A percentile compares a stretch with the other conserved stretches of the same genome.
Evolutionary conservation across 2,797 vertebrate species (phyloP).

Genomic region (Cottoperca gobio): DNA sequence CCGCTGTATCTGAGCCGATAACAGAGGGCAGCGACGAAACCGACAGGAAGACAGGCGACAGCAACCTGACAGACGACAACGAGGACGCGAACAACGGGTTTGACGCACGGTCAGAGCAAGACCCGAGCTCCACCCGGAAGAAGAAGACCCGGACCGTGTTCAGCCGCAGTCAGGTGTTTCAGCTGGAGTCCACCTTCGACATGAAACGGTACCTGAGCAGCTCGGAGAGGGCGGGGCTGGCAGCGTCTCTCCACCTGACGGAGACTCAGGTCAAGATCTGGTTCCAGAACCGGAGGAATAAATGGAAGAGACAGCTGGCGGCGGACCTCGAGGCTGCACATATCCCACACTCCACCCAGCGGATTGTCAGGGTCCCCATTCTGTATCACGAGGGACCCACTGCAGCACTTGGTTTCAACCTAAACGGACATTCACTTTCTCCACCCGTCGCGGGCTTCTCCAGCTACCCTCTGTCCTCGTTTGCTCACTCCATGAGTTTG

Average conservation of each 20-base stretch:
- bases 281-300: conserved; percentile 93
- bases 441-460: conserved; percentile 80
- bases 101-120: conserved; percentile 64
- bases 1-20: conserved; percentile 84
- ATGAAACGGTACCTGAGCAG: conserved; percentile 91
- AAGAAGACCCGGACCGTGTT: conserved; percentile 94
- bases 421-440: conserved; percentile 84
- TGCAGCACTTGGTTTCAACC: conserved; percentile 84
- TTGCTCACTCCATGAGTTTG: conserved; percentile 90
- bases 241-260: conserved; percentile 86
- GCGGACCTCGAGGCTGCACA: conserved; percentile 89
- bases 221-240: conserved; percentile 86
- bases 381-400: conserved; percentile 91
- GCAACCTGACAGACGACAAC: conserved; percentile 67
- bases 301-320: conserved; percentile 93
- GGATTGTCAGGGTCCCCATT: conserved; percentile 93
- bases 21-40: conserved; percentile 74
- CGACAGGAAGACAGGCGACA: conserved; percentile 67
- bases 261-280: conserved; percentile 94
- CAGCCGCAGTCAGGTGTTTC: conserved; percentile 93
- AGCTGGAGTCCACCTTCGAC: conserved; percentile 95
- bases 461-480: conserved; percentile 88
- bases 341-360: conserved; percentile 86
- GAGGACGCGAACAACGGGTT: conserved; percentile 67
- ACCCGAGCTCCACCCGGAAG: conserved; percentile 79